phyloP scores from a whole-genome alignment of 2,797 vertebrate species.

The Setipinna tenuifilis region DNA sequence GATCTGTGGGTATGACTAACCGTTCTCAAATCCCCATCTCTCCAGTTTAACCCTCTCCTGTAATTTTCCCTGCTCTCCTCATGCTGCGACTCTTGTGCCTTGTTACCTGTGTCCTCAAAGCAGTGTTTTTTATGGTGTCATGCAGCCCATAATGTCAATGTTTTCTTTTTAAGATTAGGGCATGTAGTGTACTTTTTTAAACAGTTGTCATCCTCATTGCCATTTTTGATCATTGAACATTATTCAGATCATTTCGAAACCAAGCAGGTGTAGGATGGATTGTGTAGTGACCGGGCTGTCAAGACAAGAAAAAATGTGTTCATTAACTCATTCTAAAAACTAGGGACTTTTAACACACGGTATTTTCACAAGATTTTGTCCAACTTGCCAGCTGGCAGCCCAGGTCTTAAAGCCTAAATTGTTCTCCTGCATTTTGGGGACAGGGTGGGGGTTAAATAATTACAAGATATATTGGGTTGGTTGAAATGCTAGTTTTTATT shows the following conservation, averaged over 20 bases:
- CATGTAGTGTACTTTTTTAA: constrained; percentile 20
- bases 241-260: constrained; percentile 34
- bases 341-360: background rate
- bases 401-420: background rate
- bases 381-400: background rate
- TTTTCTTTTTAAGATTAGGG: constrained; percentile 6
- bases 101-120: constrained; percentile 49
- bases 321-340: background rate
- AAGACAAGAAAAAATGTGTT: background rate
- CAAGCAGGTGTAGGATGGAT: constrained; percentile 42
- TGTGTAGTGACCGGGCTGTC: constrained; percentile 38
- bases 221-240: constrained; percentile 62
- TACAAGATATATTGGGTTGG: constrained; percentile 59
- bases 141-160: constrained; percentile 49
- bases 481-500: constrained; percentile 88
- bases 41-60: constrained; percentile 37
- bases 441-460: constrained; percentile 76
- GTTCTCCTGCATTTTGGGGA: background rate
- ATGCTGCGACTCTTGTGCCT: constrained; percentile 59
- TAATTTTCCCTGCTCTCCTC: constrained; percentile 38
- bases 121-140: constrained; percentile 52
- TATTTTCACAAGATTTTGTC: background rate
- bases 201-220: constrained; percentile 70
- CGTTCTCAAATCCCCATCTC: constrained; percentile 34
- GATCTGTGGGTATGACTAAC: constrained; percentile 40